Evolutionary conservation across 2,888 invertebrate genomes (phyloP).

Genomic region (Himalopsyche anomala): DNA sequence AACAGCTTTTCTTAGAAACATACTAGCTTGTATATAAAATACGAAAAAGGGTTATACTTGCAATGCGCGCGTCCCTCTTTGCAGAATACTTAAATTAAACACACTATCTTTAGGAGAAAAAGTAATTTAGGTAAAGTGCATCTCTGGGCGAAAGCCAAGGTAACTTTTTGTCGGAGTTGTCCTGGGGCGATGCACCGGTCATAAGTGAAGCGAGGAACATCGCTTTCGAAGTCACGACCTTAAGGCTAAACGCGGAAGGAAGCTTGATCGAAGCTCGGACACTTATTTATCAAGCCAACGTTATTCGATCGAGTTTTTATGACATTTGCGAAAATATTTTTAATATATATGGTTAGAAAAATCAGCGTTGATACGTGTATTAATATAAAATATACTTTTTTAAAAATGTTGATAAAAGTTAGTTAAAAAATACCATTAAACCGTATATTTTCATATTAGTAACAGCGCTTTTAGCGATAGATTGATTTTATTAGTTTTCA

Average conservation of each 20-base stretch:
- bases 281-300: background rate
- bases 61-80: conserved; percentile 2
- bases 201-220: conserved; percentile 11
- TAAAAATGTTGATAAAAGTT: too few relatives aligned
- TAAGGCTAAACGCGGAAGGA: background rate
- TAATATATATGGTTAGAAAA: too few relatives aligned
- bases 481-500: too few relatives aligned
- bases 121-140: conserved; percentile 48
- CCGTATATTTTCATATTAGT: too few relatives aligned
- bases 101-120: conserved; percentile 34
- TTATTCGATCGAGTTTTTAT: background rate
- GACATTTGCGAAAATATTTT: background rate
- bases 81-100: conserved; percentile 31
- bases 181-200: conserved; percentile 23
- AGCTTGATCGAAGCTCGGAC: conserved; percentile 20
- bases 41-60: background rate
- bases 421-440: too few relatives aligned
- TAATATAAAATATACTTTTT: too few relatives aligned
- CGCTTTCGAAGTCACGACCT: conserved; percentile 34
- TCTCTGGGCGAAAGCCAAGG: conserved; percentile 22
- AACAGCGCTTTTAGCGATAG: too few relatives aligned
- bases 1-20: background rate
- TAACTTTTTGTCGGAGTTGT: conserved; percentile 14
- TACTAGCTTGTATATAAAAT: background rate
- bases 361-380: too few relatives aligned